phyloP scores from a whole-genome alignment of 64 coral and sea anemone species.

The Actinia tenebrosa region DNA sequence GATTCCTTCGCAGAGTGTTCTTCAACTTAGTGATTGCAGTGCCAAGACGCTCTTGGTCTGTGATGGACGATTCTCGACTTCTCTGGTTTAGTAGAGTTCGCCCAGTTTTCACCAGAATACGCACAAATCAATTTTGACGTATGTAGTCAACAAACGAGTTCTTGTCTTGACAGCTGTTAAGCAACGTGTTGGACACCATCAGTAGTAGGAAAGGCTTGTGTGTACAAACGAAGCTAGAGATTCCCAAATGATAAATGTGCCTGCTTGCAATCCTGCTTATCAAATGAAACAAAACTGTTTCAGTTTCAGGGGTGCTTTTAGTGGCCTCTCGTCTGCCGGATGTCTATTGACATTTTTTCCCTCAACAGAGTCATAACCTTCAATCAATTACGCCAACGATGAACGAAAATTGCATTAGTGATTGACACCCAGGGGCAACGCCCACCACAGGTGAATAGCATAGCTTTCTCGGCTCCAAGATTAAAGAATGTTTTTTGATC shows the following conservation, averaged over 20 bases:
- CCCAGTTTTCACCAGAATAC: not conserved
- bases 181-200: not conserved
- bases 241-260: not conserved
- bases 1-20: not conserved
- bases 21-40: not conserved
- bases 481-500: not conserved
- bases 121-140: constrained; percentile 14
- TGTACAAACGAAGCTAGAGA: not conserved
- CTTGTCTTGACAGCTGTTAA: constrained; percentile 16
- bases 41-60: not conserved
- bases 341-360: constrained; percentile 24
- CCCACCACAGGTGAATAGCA: constrained; percentile 15
- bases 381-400: constrained; percentile 28
- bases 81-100: not conserved
- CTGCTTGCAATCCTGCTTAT: not conserved
- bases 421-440: constrained; percentile 7
- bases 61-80: not conserved
- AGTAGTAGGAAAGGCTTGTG: not conserved
- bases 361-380: constrained; percentile 25
- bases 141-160: not conserved
- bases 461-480: not conserved
- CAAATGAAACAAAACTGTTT: constrained; percentile 23
- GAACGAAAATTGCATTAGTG: constrained; percentile 9
- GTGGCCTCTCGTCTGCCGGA: constrained; percentile 26
- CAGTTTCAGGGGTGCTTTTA: constrained; percentile 17